These are phyloP conservation scores for Folsomia candida DNA, from an alignment of 2,888 invertebrate species.

Conservation along the genomic window DNA sequence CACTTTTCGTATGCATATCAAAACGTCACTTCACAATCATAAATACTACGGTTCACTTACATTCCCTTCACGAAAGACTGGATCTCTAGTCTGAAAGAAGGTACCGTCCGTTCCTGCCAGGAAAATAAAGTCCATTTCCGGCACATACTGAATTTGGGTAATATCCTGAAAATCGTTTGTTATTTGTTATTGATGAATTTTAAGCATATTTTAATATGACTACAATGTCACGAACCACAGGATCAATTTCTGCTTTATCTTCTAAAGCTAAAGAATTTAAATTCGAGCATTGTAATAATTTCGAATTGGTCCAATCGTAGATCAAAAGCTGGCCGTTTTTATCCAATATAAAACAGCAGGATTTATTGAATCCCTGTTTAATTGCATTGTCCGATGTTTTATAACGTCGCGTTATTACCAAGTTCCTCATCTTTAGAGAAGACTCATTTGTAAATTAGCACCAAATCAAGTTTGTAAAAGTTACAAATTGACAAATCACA, in stretches of 20 bases:
- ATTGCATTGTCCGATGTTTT: background rate
- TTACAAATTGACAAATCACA: no score
- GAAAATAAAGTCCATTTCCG: background rate
- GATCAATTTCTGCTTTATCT: background rate
- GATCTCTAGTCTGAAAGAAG: background rate
- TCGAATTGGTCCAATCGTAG: background rate
- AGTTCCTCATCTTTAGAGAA: background rate
- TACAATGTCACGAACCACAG: background rate
- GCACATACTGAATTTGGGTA: background rate
- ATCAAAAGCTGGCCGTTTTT: background rate
- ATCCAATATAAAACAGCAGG: background rate
- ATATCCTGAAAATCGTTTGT: background rate
- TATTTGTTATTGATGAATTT: no score
- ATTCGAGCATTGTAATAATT: background rate
- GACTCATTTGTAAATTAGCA: no score
- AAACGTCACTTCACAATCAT: no score
- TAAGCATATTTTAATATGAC: no score
- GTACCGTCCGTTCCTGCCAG: background rate
- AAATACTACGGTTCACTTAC: background rate
- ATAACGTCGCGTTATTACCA: background rate
- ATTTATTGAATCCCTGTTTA: background rate
- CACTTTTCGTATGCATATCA: no score
- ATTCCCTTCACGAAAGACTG: background rate
- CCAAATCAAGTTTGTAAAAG: no score
- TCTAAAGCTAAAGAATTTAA: background rate